Evolutionary conservation across 1,140 invertebrate genomes (phyloP).

Genomic region (Orchesella cincta): DNA sequence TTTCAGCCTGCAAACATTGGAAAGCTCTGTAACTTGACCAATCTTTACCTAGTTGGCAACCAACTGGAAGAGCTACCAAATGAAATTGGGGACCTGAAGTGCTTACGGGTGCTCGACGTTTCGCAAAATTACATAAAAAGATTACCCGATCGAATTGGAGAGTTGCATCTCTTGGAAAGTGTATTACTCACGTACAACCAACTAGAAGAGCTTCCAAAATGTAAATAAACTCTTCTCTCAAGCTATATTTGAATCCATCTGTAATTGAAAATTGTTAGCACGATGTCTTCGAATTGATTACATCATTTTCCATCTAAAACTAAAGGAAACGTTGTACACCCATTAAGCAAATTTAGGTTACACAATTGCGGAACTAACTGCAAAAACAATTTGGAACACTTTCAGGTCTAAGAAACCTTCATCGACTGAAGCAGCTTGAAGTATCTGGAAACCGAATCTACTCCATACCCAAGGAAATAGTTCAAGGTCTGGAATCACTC

Average conservation of each 20-base stretch:
- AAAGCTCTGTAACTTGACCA: slow-evolving; percentile 44
- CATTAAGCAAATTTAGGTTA: neutral
- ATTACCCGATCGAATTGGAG: slow-evolving; percentile 37
- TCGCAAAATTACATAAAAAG: slow-evolving; percentile 42
- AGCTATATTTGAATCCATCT: neutral
- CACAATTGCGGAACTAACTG: neutral
- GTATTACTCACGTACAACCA: slow-evolving; percentile 45
- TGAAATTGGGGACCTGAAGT: slow-evolving; percentile 43
- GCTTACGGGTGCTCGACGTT: slow-evolving; percentile 45
- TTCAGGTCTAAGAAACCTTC: neutral
- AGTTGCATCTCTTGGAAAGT: slow-evolving; percentile 35
- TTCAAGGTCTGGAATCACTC: slow-evolving; percentile 28
- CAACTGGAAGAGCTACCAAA: slow-evolving; percentile 40
- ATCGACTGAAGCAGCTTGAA: slow-evolving; percentile 38
- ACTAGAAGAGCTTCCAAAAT: slow-evolving; percentile 35
- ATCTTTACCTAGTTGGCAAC: slow-evolving; percentile 47
- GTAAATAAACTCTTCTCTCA: slow-evolving; percentile 31
- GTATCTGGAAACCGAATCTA: slow-evolving; percentile 38
- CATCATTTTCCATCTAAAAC: neutral
- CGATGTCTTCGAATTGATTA: neutral
- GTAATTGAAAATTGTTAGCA: neutral
- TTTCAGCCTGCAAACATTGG: slow-evolving; percentile 45
- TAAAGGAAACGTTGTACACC: too few species aligned
- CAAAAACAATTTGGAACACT: neutral
- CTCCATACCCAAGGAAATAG: slow-evolving; percentile 24